These are phyloP conservation scores for Cantharis flavilabris DNA, from an alignment of 2,888 invertebrate genomes.

Conservation along the genomic window DNA sequence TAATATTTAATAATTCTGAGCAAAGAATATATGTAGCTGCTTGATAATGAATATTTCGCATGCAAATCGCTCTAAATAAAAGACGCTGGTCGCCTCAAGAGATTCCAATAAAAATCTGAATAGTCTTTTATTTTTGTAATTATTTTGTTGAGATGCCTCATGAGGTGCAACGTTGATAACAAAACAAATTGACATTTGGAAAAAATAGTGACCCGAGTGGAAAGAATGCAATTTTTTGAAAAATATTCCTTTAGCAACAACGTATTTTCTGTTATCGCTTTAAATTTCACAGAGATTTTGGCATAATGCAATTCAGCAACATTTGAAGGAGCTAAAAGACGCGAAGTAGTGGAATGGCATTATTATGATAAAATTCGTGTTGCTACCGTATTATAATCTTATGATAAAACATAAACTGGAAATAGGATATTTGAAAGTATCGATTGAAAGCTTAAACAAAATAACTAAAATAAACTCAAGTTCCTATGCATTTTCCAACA, in stretches of 20 bases:
- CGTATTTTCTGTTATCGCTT: neutral
- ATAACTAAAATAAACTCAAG: neutral
- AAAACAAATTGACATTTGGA: no score
- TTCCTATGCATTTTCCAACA: neutral
- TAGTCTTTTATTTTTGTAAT: neutral
- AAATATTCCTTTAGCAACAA: neutral
- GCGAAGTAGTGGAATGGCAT: neutral
- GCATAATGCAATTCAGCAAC: neutral
- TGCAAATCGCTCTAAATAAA: no score
- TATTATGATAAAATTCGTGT: neutral
- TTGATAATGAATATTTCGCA: no score
- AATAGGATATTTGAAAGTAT: neutral
- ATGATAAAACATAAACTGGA: neutral
- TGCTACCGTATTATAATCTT: neutral
- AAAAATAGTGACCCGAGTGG: no score
- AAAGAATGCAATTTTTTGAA: neutral
- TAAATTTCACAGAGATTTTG: neutral
- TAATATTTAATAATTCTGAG: no score
- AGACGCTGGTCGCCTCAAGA: neutral
- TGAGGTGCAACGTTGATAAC: no score
- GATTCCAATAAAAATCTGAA: neutral
- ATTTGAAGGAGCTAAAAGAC: neutral
- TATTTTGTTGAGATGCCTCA: neutral
- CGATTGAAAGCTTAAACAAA: neutral
- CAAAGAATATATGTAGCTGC: no score